Evolutionary conservation across 1,140 invertebrate species (phyloP).

Genomic region (Parapsyche elsis): DNA sequence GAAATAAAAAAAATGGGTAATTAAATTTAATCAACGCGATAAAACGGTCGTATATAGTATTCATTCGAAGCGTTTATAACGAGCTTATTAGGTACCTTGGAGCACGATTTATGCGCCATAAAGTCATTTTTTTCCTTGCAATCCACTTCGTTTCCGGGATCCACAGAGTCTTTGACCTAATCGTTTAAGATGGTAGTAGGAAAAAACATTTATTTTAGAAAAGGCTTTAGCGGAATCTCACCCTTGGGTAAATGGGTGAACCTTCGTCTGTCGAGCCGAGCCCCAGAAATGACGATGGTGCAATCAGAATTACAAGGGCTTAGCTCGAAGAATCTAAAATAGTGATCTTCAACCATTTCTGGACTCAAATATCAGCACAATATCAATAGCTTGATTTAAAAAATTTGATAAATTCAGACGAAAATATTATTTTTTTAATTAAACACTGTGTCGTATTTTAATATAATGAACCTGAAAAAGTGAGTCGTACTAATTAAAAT

Average conservation of each 20-base stretch:
- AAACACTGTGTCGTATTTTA: no score
- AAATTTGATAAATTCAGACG: no score
- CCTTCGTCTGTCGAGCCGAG: not conserved
- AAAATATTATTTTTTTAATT: no score
- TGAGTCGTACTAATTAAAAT: no score
- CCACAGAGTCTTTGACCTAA: not conserved
- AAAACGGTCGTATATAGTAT: not conserved
- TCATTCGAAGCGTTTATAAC: not conserved
- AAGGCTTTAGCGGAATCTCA: not conserved
- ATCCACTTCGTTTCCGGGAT: slow-evolving; percentile 60
- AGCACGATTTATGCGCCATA: slow-evolving; percentile 72
- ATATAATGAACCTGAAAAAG: no score
- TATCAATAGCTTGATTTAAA: no score
- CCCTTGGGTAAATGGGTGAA: not conserved
- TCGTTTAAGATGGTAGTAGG: not conserved
- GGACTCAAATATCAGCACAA: no score
- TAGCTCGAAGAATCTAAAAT: no score
- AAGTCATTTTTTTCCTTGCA: slow-evolving; percentile 69
- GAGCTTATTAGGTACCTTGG: slow-evolving; percentile 62
- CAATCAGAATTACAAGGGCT: not conserved
- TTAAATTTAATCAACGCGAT: not conserved
- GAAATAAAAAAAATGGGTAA: slow-evolving; percentile 21
- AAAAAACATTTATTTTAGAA: slow-evolving; percentile 17
- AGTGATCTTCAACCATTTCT: no score
- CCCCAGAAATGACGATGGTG: not conserved